phyloP scores from a whole-genome alignment of 2,888 invertebrate species.

The Alentia gelatinosa region DNA sequence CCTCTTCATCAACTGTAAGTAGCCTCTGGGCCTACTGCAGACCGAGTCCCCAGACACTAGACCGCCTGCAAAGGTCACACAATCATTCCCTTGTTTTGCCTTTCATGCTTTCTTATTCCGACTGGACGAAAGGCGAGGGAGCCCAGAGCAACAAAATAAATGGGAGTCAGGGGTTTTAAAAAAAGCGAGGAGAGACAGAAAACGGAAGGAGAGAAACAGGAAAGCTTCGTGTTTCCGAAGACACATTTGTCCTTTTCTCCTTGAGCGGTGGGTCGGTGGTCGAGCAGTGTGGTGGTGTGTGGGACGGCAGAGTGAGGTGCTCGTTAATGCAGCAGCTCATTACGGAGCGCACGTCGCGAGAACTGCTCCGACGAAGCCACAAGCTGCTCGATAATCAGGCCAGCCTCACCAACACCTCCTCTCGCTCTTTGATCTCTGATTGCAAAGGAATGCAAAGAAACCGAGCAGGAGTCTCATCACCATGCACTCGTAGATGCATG shows the following conservation, averaged over 20 bases:
- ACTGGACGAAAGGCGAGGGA: background rate
- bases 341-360: background rate
- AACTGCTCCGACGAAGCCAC: background rate
- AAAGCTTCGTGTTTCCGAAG: background rate
- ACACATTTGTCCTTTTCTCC: background rate
- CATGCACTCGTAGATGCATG: too few species aligned
- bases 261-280: background rate
- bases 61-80: conserved; percentile 3
- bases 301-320: background rate
- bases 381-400: conserved; percentile 6
- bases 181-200: background rate
- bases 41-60: background rate
- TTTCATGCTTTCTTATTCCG: background rate
- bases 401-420: background rate
- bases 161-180: background rate
- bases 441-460: background rate
- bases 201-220: background rate
- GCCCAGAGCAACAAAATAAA: background rate
- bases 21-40: background rate
- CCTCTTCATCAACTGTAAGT: background rate
- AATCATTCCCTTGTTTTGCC: background rate
- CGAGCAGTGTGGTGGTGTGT: background rate
- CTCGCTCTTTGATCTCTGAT: background rate
- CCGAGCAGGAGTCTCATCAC: background rate
- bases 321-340: conserved; percentile 6